These are phyloP conservation scores for Leptopterna dolabrata DNA, from an alignment of 2,888 invertebrate genomes.

Conservation along the genomic window DNA sequence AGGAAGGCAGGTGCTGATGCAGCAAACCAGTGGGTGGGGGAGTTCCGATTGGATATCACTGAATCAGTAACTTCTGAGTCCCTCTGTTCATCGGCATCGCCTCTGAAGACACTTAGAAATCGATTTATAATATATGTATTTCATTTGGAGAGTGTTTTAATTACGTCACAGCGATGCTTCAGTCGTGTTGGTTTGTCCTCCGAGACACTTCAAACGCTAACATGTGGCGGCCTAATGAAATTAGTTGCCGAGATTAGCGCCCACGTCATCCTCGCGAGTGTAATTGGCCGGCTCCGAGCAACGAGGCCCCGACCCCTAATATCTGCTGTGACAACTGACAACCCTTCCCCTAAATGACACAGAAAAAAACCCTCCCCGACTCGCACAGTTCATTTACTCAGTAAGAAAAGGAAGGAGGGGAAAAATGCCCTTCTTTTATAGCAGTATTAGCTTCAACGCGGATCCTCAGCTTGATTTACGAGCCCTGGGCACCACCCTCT, in stretches of 20 bases:
- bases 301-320: slow-evolving; percentile 32
- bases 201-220: background rate
- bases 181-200: too few relatives aligned
- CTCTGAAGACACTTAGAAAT: too few relatives aligned
- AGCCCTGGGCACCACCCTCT: background rate
- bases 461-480: slow-evolving; percentile 37
- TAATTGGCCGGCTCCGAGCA: slow-evolving; percentile 28
- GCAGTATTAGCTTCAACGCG: slow-evolving; percentile 40
- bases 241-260: slow-evolving; percentile 39
- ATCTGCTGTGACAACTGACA: background rate
- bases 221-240: slow-evolving; percentile 43
- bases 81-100: too few relatives aligned
- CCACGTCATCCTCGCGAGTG: slow-evolving; percentile 27
- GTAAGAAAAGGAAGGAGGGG: slow-evolving; percentile 6
- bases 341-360: slow-evolving; percentile 5
- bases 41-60: too few relatives aligned
- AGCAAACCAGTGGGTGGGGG: too few relatives aligned
- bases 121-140: too few relatives aligned
- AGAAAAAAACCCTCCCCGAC: slow-evolving; percentile 17
- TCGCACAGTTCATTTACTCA: slow-evolving; percentile 46
- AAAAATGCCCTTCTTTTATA: background rate
- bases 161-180: too few relatives aligned
- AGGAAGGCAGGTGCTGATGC: too few relatives aligned
- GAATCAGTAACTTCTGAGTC: too few relatives aligned
- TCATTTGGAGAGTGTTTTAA: too few relatives aligned